Base-by-base conservation (phyloP, 2,797 vertebrate species). In the Pempheris klunzingeri region DNA sequence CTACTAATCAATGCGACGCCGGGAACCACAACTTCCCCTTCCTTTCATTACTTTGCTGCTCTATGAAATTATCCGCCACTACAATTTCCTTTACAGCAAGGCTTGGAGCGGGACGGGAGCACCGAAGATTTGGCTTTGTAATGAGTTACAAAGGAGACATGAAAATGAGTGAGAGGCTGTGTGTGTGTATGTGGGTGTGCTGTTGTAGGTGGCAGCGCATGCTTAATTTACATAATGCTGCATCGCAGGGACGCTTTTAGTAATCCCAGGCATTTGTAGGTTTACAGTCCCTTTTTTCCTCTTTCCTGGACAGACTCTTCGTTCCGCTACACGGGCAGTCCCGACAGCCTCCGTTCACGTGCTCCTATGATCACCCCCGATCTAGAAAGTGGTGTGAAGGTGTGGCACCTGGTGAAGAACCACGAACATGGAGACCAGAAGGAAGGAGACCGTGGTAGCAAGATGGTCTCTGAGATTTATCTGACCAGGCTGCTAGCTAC, bases 381-480 rank as follows among this genome's bases (percentile, higher is more conserved):
- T 82, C 95, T 99, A 67, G 98, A 99, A 74, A 99, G 98, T 0
- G 98, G 98, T 0, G 97, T 99, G 62, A 99, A 99, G 88, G 96
- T 99, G 70, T 99, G 98, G 98, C 98, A 99, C 82, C 90, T 99
- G 83, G 98, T 99, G 73, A 99, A 99, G 92, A 99, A 99, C 92
- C 98, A 99, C 5, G 98, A 99, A 59, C 98, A 99, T 0, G 98
- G 97, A 14, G 98, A 99, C 92, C 98, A 99, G 93, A 99, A 99
- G 85, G 98, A 99, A 69, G 98, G 98, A 0, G 98, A 99, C 87
- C 94, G 98, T 0, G 98, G 98, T 30, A 99, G 97, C 90, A 99
- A 99, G 94, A 99, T 99, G 98, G 98, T 99, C 30, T 99, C 98
- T 0, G 98, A 99, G 94, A 99, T 99, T 93, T 99, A 99, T 91